These are phyloP conservation scores for Platichthys flesus DNA, from an alignment of 2,113 vertebrate species.

Conservation along the genomic window DNA sequence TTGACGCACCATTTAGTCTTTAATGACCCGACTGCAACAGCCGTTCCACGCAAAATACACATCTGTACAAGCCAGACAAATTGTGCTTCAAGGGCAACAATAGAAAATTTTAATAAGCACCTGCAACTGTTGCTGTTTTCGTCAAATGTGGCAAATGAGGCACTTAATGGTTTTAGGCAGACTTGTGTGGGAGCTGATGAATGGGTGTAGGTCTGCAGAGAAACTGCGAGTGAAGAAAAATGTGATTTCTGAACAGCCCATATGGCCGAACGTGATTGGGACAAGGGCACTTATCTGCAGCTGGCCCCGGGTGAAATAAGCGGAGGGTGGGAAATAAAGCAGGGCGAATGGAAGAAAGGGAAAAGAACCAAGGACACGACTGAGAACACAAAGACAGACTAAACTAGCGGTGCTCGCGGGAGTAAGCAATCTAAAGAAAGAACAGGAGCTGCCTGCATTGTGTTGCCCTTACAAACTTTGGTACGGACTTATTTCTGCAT, in stretches of 20 bases:
- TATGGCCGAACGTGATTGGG: slow-evolving; percentile 8
- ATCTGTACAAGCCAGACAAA: slow-evolving; percentile 34
- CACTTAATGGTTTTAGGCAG: slow-evolving; percentile 26
- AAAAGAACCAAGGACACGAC: background rate
- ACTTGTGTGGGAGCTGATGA: background rate
- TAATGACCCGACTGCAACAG: slow-evolving; percentile 29
- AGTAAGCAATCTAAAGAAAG: background rate
- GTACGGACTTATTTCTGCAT: background rate
- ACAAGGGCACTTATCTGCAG: slow-evolving; percentile 13
- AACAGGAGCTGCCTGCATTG: background rate
- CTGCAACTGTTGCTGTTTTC: slow-evolving; percentile 37
- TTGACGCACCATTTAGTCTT: slow-evolving; percentile 42
- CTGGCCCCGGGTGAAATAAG: background rate
- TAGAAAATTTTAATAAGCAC: slow-evolving; percentile 38
- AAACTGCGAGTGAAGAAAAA: background rate
- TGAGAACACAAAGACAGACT: background rate
- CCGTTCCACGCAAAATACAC: background rate
- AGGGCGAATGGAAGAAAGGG: background rate
- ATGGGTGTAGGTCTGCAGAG: slow-evolving; percentile 16
- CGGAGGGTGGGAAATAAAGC: slow-evolving; percentile 21
- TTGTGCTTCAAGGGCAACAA: slow-evolving; percentile 28
- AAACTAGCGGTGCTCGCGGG: background rate
- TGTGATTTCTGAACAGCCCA: background rate
- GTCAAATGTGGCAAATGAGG: slow-evolving; percentile 43
- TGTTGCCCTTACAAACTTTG: background rate